Evolutionary conservation across 2,113 vertebrate species (phyloP), one percentile per base, ranked within the genome.

Genomic region (Galeopterus variegatus): DNA sequence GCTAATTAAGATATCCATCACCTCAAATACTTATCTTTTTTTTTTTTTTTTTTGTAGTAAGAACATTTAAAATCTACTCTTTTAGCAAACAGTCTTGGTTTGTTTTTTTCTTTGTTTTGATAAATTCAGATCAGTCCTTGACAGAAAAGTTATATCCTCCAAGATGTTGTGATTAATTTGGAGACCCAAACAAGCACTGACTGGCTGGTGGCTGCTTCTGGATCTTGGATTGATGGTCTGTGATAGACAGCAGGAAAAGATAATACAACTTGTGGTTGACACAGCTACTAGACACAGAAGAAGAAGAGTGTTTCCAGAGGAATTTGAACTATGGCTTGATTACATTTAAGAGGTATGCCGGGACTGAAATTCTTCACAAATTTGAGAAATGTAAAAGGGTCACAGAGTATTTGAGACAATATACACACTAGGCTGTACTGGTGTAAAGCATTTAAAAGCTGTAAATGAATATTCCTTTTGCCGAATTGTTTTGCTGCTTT

Each of bases 261-360:
- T 33, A 36, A 18, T 82, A 48, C 54, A 52, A 18, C 11, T 56
- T 12, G 2, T 72, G 12, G 41, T 36, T 88, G n/a, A 54, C 21
- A 76, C 10, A 81, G 31, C 14, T 77, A 83, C 33, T 89, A 89
- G 15, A 56, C 82, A 80, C 72, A 41, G 54, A 94, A 76, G 6
- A 72, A 18, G 9, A 67, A 58, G 36, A 60, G 8, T 84, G 13
- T 73, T 75, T 65, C 33, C 50, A 88, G 64, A 81, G 8, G 26
- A 75, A 26, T 80, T 88, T 96, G 15, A 93, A 90, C 15, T 69
- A 45, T 90, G 36, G 2, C 8, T 90, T 90, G 41, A 88, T 80
- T 67, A 75, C 23, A 54, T 88, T 81, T 89, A 94, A 72, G 18
- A 83, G 64, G 36, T 79, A 33, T 54, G 1, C 18, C 56, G 65